A percentile compares a stretch with the other conserved stretches of the same genome.
phyloP scores from a whole-genome alignment of 2,888 invertebrate species.

The Willowsia nigromaculata region DNA sequence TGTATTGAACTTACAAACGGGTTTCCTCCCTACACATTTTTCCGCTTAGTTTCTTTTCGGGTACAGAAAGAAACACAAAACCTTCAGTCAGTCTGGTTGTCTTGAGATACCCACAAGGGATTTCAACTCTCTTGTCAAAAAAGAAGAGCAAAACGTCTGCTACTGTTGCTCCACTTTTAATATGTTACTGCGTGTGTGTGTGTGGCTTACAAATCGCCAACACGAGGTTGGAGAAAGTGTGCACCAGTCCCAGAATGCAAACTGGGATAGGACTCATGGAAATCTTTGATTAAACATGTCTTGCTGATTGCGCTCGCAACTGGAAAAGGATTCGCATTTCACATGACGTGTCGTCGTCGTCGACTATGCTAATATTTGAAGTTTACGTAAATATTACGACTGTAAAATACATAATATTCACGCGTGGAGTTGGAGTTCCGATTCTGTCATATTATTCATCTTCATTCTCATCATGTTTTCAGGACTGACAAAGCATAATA shows the following conservation, averaged over 20 bases:
- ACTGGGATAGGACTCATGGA: background rate
- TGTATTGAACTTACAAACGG: background rate
- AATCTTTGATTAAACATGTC: slow-evolving; percentile 12
- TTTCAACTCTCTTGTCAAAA: background rate
- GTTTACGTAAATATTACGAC: slow-evolving; percentile 13
- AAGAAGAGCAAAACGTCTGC: background rate
- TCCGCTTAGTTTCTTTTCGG: background rate
- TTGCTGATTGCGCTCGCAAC: background rate
- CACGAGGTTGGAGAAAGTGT: slow-evolving; percentile 15
- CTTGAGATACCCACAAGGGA: slow-evolving; percentile 6
- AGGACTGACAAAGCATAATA: background rate
- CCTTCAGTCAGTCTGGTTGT: background rate
- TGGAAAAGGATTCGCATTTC: background rate
- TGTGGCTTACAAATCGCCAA: background rate
- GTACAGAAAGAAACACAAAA: background rate
- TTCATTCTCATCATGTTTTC: background rate
- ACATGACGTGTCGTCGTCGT: too few relatives aligned
- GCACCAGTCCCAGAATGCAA: background rate
- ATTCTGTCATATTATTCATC: background rate
- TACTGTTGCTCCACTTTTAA: background rate
- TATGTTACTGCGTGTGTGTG: background rate
- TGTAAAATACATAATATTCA: slow-evolving; percentile 5
- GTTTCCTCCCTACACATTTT: background rate
- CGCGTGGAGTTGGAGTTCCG: background rate
- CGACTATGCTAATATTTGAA: slow-evolving; percentile 36